These are phyloP conservation scores for Coregonus clupeaformis DNA, from an alignment of 2,113 vertebrate species.

Conservation along the genomic window DNA sequence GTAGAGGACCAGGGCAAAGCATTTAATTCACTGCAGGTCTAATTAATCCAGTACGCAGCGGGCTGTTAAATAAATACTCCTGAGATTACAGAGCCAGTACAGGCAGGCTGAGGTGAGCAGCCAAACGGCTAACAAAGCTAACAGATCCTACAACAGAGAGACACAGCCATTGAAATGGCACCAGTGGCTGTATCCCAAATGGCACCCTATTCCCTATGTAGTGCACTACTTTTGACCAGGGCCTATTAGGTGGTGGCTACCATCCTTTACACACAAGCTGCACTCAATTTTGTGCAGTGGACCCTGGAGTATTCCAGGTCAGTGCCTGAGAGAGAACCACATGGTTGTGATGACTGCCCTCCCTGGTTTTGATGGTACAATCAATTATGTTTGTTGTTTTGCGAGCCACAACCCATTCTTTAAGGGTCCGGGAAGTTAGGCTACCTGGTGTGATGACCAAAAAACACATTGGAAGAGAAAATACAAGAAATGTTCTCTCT, in stretches of 20 bases:
- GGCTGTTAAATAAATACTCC: constrained; percentile 23
- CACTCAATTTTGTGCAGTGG: too few relatives aligned
- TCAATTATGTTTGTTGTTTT: too few relatives aligned
- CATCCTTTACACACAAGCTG: too few relatives aligned
- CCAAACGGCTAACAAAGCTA: constrained; percentile 34
- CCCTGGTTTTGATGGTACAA: too few relatives aligned
- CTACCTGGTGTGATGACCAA: too few relatives aligned
- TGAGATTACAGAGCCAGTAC: neutral
- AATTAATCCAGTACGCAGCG: constrained; percentile 29
- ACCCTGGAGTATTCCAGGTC: neutral
- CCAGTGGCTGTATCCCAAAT: neutral
- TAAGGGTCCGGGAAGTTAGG: too few relatives aligned
- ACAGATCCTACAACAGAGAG: constrained; percentile 11
- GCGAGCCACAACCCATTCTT: too few relatives aligned
- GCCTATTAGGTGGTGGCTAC: neutral
- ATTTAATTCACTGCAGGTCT: constrained; percentile 6
- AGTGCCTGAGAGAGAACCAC: too few relatives aligned
- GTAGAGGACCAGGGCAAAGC: neutral
- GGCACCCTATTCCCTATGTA: neutral
- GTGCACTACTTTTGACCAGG: too few relatives aligned
- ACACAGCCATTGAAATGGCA: constrained; percentile 46
- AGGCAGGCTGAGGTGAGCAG: constrained; percentile 37
- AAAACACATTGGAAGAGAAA: too few relatives aligned
- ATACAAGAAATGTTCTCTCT: too few relatives aligned
- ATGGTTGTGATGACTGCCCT: too few relatives aligned